Base-by-base conservation (phyloP, 2,113 vertebrate species). In the Corydoras sp. region DNA sequence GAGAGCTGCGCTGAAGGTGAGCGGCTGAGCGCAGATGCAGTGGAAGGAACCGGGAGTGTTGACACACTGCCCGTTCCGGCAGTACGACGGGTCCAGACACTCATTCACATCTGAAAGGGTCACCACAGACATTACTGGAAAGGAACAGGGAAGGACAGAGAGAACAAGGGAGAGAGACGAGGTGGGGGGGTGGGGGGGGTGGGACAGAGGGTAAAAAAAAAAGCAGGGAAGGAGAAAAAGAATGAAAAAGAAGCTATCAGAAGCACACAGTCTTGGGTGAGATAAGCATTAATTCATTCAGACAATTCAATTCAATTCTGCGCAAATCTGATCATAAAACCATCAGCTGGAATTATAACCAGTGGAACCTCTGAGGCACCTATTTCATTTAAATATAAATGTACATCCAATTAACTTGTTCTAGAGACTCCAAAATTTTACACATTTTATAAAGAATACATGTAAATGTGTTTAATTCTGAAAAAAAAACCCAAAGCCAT, bases 41-140 rank as follows among this genome's bases (percentile, higher is more conserved):
- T 91, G 88, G 87, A 92, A 94, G 81, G 92, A 94, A 84, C 93
- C 93, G 50, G 88, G 90, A 70, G 92, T 90, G 88, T 93, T 94
- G 85, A 93, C 85, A 86, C 92, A 95, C 86, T 87, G 89, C 79
- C 93, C 92, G 73, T 90, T 92, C 84, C 87, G 92, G 90, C 93
- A 94, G 86, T 91, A 90, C 65, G 89, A 89, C 58, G 90, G 87
- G 82, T 93, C 93, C 86, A 92, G 91, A 85, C 93, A 95, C 83
- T 95, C 92, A 81, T 94, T 92, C 86, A 94, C 88, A 87, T 94
- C 93, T 93, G 84, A 79, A 91, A 90, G 85, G 86, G 83, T 85
- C 87, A 88, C 85, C 86, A 89, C 84, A 90, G 85, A 89, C 84
- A 89, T 80, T 80, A 80, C 79, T 80, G 75, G 74, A 80, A 71